Evolutionary conservation across 1,140 invertebrate genomes (phyloP).

Genomic region (Heliconius hewitsoni): DNA sequence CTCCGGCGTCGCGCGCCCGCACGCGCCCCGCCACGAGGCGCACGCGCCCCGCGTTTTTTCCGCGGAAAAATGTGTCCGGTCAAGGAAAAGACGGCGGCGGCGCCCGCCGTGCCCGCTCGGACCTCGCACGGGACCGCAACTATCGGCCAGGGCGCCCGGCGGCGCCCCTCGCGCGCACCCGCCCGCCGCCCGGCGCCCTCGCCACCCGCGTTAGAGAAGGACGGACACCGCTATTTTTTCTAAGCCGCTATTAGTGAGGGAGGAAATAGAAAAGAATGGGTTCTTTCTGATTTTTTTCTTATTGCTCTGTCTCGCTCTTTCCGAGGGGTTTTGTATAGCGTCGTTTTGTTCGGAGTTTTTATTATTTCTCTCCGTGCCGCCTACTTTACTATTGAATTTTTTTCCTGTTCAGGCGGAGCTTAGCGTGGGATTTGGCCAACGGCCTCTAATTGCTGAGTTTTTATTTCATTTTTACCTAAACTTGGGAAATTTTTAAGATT

Average conservation of each 20-base stretch:
- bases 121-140: constrained; percentile 70
- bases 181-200: constrained; percentile 60
- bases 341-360: constrained; percentile 61
- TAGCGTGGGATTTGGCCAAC: constrained; percentile 75
- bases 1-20: constrained; percentile 65
- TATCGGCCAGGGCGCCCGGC: constrained; percentile 74
- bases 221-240: constrained; percentile 74
- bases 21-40: constrained; percentile 67
- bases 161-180: constrained; percentile 72
- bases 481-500: constrained; percentile 26
- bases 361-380: constrained; percentile 74
- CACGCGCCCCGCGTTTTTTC: constrained; percentile 78
- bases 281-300: constrained; percentile 79
- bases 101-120: constrained; percentile 58
- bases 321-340: constrained; percentile 44
- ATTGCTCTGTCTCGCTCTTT: constrained; percentile 66
- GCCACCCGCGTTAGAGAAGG: constrained; percentile 68
- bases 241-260: constrained; percentile 77
- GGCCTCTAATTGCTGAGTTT: constrained; percentile 57
- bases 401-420: constrained; percentile 76
- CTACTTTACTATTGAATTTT: constrained; percentile 76
- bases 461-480: constrained; percentile 61
- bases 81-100: constrained; percentile 72
- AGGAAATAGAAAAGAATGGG: constrained; percentile 80
- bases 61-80: constrained; percentile 78